Conservation (phyloP, 2,888 invertebrate species). For the Oscheius sp. region DNA sequence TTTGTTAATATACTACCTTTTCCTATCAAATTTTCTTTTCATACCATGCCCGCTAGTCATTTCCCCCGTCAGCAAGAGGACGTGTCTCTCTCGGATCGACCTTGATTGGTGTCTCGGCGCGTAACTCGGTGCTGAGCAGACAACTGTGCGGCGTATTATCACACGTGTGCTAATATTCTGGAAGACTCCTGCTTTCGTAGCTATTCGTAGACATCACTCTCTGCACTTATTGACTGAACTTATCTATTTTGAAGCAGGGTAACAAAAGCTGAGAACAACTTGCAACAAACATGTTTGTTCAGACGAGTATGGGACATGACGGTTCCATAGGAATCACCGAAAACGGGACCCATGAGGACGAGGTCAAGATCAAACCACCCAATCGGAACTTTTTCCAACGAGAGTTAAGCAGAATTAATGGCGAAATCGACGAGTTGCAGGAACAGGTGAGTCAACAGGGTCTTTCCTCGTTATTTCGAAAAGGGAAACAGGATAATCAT, state of each 20-base stretch:
- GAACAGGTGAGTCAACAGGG: slow-evolving; percentile 40
- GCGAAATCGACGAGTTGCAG: slow-evolving; percentile 37
- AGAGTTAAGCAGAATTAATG: slow-evolving; percentile 47
- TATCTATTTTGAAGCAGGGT: background rate
- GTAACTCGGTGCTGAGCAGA: background rate
- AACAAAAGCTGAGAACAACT: background rate
- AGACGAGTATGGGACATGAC: slow-evolving; percentile 29
- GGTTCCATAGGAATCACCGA: slow-evolving; percentile 17
- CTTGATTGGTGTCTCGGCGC: slow-evolving; percentile 7
- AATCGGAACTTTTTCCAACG: slow-evolving; percentile 51
- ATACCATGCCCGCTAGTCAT: too few relatives aligned
- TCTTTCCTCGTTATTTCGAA: background rate
- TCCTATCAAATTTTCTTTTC: too few relatives aligned
- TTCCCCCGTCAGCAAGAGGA: too few relatives aligned
- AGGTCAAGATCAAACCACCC: slow-evolving; percentile 40
- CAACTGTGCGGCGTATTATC: slow-evolving; percentile 25
- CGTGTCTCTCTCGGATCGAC: background rate
- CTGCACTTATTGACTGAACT: background rate
- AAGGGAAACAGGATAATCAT: background rate
- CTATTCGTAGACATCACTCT: background rate
- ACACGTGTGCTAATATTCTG: slow-evolving; percentile 19
- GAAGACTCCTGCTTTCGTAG: background rate
- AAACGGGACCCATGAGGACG: slow-evolving; percentile 12
- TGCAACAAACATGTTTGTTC: slow-evolving; percentile 14
- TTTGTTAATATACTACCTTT: too few relatives aligned